phyloP scores from a whole-genome alignment of 1,140 invertebrate species.

The Oppia nitens region DNA sequence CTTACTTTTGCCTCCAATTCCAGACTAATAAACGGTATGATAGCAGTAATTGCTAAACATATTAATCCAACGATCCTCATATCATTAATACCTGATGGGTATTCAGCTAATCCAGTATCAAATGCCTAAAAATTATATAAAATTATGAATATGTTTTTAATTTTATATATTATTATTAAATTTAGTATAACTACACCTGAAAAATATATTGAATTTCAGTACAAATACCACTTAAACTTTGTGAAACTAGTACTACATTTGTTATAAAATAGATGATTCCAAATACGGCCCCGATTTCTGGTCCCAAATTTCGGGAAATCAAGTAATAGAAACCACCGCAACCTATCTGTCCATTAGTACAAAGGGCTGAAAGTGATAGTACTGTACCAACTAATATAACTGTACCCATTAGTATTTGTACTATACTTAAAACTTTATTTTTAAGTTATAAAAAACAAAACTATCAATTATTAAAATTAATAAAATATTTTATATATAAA shows the following conservation, averaged over 20 bases:
- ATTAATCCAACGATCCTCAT: slow-evolving; percentile 37
- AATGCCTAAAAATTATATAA: too few species aligned
- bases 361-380: slow-evolving; percentile 86
- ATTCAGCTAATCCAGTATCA: background rate
- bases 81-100: slow-evolving; percentile 31
- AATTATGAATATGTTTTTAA: too few species aligned
- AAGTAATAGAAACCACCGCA: slow-evolving; percentile 96
- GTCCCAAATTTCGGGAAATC: slow-evolving; percentile 85
- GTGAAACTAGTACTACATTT: slow-evolving; percentile 84
- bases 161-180: too few species aligned
- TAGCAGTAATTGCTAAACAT: slow-evolving; percentile 42
- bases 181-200: too few species aligned
- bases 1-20: slow-evolving; percentile 29
- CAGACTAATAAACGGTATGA: slow-evolving; percentile 76
- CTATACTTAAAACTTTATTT: background rate
- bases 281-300: slow-evolving; percentile 92
- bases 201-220: slow-evolving; percentile 48
- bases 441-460: background rate
- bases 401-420: background rate
- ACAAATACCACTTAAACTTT: slow-evolving; percentile 96
- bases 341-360: slow-evolving; percentile 96
- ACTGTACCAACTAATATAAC: slow-evolving; percentile 41
- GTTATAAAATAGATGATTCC: slow-evolving; percentile 83
- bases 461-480: too few species aligned
- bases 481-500: too few species aligned